These are phyloP conservation scores for Calonectris borealis DNA, from an alignment of 2,113 vertebrate genomes.

Conservation along the genomic window DNA sequence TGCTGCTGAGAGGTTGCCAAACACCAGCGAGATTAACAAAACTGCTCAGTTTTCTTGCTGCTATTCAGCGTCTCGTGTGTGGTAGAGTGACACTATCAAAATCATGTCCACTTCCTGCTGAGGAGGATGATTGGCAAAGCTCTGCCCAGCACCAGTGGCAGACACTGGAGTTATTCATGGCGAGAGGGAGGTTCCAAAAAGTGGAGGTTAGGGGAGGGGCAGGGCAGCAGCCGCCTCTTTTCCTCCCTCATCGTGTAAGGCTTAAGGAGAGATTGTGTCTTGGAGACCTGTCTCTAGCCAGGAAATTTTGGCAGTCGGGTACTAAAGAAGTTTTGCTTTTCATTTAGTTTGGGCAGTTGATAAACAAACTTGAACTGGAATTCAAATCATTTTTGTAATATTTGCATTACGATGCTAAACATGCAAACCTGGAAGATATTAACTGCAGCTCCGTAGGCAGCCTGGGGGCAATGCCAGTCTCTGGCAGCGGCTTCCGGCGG, in stretches of 20 bases:
- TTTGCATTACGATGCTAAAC: not conserved
- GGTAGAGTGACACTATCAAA: constrained; percentile 67
- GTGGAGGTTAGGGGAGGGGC: constrained; percentile 43
- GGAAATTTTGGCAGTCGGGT: not conserved
- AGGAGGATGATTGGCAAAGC: constrained; percentile 57
- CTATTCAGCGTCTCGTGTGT: constrained; percentile 56
- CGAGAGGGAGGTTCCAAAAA: constrained; percentile 27
- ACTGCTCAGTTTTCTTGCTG: constrained; percentile 68
- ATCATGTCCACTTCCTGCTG: constrained; percentile 65
- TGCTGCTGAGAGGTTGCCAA: constrained; percentile 65
- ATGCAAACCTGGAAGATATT: not conserved
- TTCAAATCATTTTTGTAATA: not conserved
- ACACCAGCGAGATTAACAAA: constrained; percentile 62
- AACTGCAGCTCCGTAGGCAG: not conserved
- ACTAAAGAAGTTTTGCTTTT: not conserved
- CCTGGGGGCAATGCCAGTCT: not conserved
- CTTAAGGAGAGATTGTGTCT: not conserved
- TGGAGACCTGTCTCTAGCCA: not conserved
- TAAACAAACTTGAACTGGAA: not conserved
- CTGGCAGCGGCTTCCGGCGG: not conserved
- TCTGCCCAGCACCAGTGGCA: constrained; percentile 46
- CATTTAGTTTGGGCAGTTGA: not conserved
- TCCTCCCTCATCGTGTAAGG: not conserved
- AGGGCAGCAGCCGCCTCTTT: not conserved
- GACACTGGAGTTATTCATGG: constrained; percentile 61